These are phyloP conservation scores for Drosophila melanosoma DNA, from an alignment of 2,888 invertebrate species.

Conservation along the genomic window DNA sequence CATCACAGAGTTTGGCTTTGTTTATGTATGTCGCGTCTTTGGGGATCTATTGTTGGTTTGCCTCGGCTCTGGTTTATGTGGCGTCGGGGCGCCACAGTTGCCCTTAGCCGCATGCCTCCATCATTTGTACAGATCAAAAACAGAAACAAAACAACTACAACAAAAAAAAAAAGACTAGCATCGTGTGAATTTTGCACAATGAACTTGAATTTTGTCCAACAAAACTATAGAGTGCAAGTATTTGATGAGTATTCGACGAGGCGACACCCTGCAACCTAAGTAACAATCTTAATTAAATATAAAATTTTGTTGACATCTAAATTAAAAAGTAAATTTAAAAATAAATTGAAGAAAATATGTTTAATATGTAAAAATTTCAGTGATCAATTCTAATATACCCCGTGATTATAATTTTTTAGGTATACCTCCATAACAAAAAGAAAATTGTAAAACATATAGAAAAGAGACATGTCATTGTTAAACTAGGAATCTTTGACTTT, in stretches of 20 bases:
- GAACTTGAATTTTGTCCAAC: constrained; percentile 69
- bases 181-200: constrained; percentile 72
- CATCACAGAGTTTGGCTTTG: constrained; percentile 33
- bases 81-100: constrained; percentile 55
- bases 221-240: constrained; percentile 29
- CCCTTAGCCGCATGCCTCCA: constrained; percentile 28
- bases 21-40: constrained; percentile 15
- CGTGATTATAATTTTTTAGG: not conserved
- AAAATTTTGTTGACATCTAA: not conserved
- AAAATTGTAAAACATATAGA: constrained; percentile 35
- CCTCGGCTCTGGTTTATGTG: constrained; percentile 31
- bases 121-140: constrained; percentile 48
- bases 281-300: not conserved
- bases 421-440: constrained; percentile 11
- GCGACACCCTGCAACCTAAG: not conserved
- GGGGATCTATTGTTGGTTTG: constrained; percentile 35
- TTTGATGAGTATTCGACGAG: not conserved
- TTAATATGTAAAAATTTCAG: not conserved
- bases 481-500: constrained; percentile 41
- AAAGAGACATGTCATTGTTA: constrained; percentile 47
- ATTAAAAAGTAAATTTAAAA: not conserved
- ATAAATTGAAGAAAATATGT: too few species aligned
- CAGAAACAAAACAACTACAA: not conserved
- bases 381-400: not conserved
- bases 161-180: constrained; percentile 3